Percentiles rank a stretch among this genome's conserved stretches.
Conservation (phyloP, 2,888 invertebrate genomes). For the Amphipyra tragopoginis region DNA sequence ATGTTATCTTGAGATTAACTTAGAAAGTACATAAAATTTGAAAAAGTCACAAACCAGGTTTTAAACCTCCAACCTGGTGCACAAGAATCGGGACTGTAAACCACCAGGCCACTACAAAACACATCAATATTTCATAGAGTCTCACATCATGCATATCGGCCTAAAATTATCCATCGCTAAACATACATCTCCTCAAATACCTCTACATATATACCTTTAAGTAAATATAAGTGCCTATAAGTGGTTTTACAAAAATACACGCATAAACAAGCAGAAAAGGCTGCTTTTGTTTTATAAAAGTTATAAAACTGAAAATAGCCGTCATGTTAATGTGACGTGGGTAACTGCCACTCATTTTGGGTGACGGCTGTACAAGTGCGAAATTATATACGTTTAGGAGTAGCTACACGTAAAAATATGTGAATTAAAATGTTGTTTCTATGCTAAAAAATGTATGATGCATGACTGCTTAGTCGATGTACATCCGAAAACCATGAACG, state of each 20-base stretch:
- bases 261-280: constrained; percentile 3
- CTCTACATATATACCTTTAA: no score
- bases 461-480: background rate
- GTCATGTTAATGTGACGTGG: constrained; percentile 53
- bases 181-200: no score
- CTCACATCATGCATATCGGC: no score
- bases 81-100: no score
- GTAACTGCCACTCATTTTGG: constrained; percentile 44
- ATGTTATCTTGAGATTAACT: no score
- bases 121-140: no score
- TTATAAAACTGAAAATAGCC: constrained; percentile 45
- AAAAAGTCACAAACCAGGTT: no score
- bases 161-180: no score
- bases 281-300: constrained; percentile 49
- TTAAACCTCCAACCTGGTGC: no score
- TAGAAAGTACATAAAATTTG: no score
- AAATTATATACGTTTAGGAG: constrained; percentile 8
- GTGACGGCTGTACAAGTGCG: constrained; percentile 19
- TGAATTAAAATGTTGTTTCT: constrained; percentile 23
- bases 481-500: no score
- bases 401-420: constrained; percentile 8
- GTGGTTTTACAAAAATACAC: constrained; percentile 14
- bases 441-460: background rate
- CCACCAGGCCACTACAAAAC: no score
- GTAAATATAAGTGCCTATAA: background rate